phyloP scores from a whole-genome alignment of 1,140 invertebrate species.

The Trachymyrmex septentrionalis region DNA sequence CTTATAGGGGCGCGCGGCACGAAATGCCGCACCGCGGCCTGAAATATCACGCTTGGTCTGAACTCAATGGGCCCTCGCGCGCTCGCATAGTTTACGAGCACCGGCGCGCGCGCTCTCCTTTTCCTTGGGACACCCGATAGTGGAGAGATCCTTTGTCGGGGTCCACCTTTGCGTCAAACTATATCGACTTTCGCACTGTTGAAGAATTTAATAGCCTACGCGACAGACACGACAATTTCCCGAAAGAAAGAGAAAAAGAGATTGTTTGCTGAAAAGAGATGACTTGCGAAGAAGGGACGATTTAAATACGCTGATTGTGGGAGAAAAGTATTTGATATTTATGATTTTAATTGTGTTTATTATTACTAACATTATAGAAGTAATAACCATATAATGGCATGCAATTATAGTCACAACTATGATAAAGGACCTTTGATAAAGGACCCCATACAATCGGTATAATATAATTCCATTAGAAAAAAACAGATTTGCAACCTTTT shows the following conservation, averaged over 20 bases:
- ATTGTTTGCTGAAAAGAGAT: not conserved
- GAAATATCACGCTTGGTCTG: conserved; percentile 76
- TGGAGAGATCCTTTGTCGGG: conserved; percentile 57
- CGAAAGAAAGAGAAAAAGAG: conserved; percentile 19
- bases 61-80: conserved; percentile 66
- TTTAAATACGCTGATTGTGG: not conserved
- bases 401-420: too few species aligned
- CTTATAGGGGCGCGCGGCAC: conserved; percentile 65
- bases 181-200: conserved; percentile 68
- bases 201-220: conserved; percentile 63
- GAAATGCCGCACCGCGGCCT: conserved; percentile 72
- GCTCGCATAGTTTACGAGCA: conserved; percentile 71
- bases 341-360: too few species aligned
- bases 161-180: conserved; percentile 63
- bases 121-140: conserved; percentile 66
- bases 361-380: too few species aligned
- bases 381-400: too few species aligned
- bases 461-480: too few species aligned
- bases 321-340: too few species aligned
- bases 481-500: too few species aligned
- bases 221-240: conserved; percentile 1
- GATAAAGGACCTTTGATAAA: too few species aligned
- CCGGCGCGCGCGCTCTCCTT: conserved; percentile 53
- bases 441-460: too few species aligned
- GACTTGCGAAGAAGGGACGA: not conserved